Base-by-base conservation (phyloP, 2,797 vertebrate species). In the Peromyscus aztecus region DNA sequence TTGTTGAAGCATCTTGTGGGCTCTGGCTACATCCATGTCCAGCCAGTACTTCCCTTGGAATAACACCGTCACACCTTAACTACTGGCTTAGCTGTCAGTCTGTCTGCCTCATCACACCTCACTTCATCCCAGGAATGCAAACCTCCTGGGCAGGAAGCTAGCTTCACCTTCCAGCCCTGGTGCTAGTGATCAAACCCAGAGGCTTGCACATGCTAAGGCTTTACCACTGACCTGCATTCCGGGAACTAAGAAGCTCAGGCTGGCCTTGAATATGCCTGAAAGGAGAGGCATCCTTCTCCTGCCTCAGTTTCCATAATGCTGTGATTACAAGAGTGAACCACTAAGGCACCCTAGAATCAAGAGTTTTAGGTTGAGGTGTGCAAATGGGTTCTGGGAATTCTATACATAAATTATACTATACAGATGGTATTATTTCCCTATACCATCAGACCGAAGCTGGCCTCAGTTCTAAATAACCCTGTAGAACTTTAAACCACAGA, bases 1-100 rank as follows among this genome's bases (percentile, higher is more conserved):
- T 87, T 13, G 7, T 61, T 96, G n/a, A 94, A 96, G 75, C 73
- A 95, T 86, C 82, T 8, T 19, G 40, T 46, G 3, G 73, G 24
- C 40, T 76, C 55, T 57, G 69, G 27, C 91, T 80, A 65, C 16
- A 85, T 57, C 43, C 67, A 13, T 0, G 23, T 37, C 4, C 40
- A 65, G 24, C 40, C 52, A 63, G 34, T 7, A 73, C 73, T 83
- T 96, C 29, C 63, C 61, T 34, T 9, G 43, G 65, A 83, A 67
- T 43, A 73, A 59, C n/a, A 24, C 37, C 63, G 82, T 43, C 59
- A 34, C 76, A 14, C 0, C 8, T 27, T 46, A 73, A 87, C 4
- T 55, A 43, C 63, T 17, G 71, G 21, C 52, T 63, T 75, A 84
- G 63, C 37, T 69, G 43, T 31, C 86, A 57, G 80, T 52, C 71